phyloP scores from a whole-genome alignment of 2,797 vertebrate species.

The Harpagifer antarcticus region DNA sequence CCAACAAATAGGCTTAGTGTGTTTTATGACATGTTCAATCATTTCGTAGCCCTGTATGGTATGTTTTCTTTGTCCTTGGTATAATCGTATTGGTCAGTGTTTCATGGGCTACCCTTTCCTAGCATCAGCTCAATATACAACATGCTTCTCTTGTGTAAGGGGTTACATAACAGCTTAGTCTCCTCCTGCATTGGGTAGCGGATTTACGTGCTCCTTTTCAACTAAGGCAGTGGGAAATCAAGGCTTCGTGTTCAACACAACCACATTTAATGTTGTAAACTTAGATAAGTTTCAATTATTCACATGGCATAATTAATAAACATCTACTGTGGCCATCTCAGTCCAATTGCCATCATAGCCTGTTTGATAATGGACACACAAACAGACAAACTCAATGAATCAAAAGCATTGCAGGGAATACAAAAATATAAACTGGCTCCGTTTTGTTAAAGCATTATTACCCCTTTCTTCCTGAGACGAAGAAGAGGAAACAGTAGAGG shows the following conservation, averaged over 20 bases:
- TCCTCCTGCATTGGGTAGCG: constrained; percentile 64
- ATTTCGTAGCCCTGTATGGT: neutral
- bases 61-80: constrained; percentile 38
- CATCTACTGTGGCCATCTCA: neutral
- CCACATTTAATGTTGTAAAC: neutral
- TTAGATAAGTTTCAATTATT: neutral
- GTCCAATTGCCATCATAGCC: neutral
- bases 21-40: neutral
- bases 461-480: constrained; percentile 22
- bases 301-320: neutral
- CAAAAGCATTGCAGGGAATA: neutral
- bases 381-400: neutral
- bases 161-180: constrained; percentile 84
- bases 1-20: neutral
- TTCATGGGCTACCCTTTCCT: constrained; percentile 38
- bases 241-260: constrained; percentile 14
- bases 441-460: neutral
- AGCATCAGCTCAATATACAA: constrained; percentile 65
- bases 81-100: constrained; percentile 49
- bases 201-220: constrained; percentile 70
- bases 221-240: constrained; percentile 21
- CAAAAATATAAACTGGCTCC: neutral
- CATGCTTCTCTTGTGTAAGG: constrained; percentile 78
- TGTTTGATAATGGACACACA: neutral
- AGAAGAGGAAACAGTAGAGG: constrained; percentile 31